phyloP scores from a whole-genome alignment of 2,113 vertebrate species.

The Galemys pyrenaicus region DNA sequence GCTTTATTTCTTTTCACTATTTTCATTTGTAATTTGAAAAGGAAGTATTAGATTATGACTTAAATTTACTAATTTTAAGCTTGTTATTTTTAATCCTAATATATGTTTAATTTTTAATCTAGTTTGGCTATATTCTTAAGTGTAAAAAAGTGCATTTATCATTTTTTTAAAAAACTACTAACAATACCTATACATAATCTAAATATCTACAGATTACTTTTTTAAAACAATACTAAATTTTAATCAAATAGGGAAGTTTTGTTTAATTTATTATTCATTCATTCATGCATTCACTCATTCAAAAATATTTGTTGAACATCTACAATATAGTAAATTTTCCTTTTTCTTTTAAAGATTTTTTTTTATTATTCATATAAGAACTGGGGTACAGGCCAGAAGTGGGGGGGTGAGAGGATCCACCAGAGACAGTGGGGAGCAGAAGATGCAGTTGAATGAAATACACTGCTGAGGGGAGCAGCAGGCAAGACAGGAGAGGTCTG shows the following conservation, averaged over 20 bases:
- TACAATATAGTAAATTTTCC: not conserved
- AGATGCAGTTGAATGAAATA: too few relatives aligned
- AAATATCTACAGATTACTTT: not conserved
- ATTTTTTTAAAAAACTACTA: not conserved
- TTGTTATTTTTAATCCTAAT: not conserved
- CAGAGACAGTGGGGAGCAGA: too few relatives aligned
- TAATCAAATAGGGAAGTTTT: not conserved
- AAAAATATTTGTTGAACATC: not conserved
- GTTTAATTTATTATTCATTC: not conserved
- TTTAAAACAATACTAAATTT: not conserved
- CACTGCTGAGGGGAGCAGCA: too few relatives aligned
- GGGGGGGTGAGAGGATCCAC: too few relatives aligned
- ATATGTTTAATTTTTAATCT: not conserved
- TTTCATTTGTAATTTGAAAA: not conserved
- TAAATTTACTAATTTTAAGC: not conserved
- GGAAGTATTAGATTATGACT: not conserved
- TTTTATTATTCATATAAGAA: too few relatives aligned
- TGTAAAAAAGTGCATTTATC: not conserved
- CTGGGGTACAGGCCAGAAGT: too few relatives aligned
- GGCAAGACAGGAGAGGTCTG: too few relatives aligned
- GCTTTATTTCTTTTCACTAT: too few relatives aligned
- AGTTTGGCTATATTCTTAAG: constrained; percentile 24
- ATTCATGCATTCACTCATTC: not conserved
- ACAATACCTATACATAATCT: not conserved
- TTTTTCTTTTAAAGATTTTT: too few relatives aligned